Base-by-base conservation (phyloP, 1,140 invertebrate genomes). In the Chironomus striatipennis region DNA sequence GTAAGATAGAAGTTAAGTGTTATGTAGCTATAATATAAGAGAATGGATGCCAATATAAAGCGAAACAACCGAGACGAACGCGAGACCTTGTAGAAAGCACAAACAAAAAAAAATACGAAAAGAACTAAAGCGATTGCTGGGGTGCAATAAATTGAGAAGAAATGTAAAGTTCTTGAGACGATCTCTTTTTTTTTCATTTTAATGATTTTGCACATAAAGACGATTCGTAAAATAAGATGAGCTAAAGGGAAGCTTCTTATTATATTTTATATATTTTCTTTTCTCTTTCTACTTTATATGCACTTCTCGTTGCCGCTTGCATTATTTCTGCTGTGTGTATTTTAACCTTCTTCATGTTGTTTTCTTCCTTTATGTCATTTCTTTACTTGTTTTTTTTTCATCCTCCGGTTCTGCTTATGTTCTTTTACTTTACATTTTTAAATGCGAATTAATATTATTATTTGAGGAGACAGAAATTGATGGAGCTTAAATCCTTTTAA, bases 31-130 rank as follows among this genome's bases (percentile, higher is more conserved):
- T 34, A 34, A 34, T 34, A 34, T 34, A 34, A 34, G 24, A 34
- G 47, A 57, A 15, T 10, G n/a, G n/a, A 57, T 57, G 47, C 47
- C 47, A 57, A 57, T 57, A 57, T 57, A 57, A 57, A 34, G 24
- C 24, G 24, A 34, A 34, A 34, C 24, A 34, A 34, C 12, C 47
- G 47, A 57, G 47, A 57, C 47, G n/a, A 57, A 70, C 17, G 20
- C 17, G 65, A 70, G 65, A 70, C 65, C 65, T 70, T 70, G 65
- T 70, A 70, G 17, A 70, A 70, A 70, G 65, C 65, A 70, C 47
- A n/a, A 12, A n/a, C 47, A 57, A 57, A 12, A 70, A 5, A 70
- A 1, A 8, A 7, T 6, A 21, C 17, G 20, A 18, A 70, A 70
- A 21, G 7, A 21, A 20, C 18, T 2, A 34, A 34, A 34, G 24